Evolutionary conservation across 2,113 vertebrate genomes (phyloP).

Genomic region (Phrynosoma platyrhinos): DNA sequence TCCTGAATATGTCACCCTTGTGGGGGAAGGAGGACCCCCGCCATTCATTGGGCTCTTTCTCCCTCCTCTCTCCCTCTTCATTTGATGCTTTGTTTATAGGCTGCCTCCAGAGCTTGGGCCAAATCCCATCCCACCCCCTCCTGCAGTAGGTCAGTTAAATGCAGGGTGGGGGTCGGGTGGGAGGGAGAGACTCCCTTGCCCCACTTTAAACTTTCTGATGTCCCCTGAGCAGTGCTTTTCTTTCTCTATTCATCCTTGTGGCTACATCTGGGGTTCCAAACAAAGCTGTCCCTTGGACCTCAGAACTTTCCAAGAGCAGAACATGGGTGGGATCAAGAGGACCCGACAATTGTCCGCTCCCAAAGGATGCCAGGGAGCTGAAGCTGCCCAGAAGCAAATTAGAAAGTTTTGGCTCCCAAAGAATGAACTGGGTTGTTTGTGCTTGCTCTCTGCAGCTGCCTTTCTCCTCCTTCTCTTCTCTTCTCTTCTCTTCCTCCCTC

Average conservation of each 20-base stretch:
- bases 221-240: conserved; percentile 22
- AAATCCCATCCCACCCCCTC: conserved; percentile 32
- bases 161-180: neutral
- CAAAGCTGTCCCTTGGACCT: conserved; percentile 68
- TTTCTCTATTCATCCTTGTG: conserved; percentile 47
- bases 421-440: conserved; percentile 87
- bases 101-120: conserved; percentile 34
- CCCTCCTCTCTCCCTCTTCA: conserved; percentile 31
- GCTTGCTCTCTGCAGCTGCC: conserved; percentile 84
- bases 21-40: too few relatives aligned
- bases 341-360: conserved; percentile 70
- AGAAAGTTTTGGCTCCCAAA: conserved; percentile 83
- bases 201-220: neutral
- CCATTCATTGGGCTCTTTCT: neutral
- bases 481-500: conserved; percentile 62
- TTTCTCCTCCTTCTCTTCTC: conserved; percentile 51
- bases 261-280: conserved; percentile 74
- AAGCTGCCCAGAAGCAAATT: conserved; percentile 80
- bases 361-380: conserved; percentile 79
- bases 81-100: conserved; percentile 54
- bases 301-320: conserved; percentile 58
- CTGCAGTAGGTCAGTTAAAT: neutral
- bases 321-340: conserved; percentile 37
- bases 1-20: neutral
- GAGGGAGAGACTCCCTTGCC: neutral